These are phyloP conservation scores for Diaperis boleti DNA, from an alignment of 2,888 invertebrate species.

Conservation along the genomic window DNA sequence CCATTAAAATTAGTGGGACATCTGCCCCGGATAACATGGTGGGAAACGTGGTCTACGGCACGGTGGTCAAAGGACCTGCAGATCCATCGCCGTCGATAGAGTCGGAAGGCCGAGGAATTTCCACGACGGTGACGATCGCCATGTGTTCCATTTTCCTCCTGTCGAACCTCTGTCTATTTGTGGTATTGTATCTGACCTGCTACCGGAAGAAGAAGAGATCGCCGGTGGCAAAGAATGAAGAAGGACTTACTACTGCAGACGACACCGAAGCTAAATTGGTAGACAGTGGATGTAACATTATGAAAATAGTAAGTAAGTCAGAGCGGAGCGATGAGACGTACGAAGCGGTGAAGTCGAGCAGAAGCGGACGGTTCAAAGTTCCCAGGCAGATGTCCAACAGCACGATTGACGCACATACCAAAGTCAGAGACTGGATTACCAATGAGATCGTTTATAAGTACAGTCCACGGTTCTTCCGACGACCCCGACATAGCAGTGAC, in stretches of 20 bases:
- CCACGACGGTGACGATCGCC: constrained; percentile 74
- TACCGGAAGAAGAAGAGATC: constrained; percentile 69
- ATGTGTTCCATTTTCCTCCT: constrained; percentile 80
- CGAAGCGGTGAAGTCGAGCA: constrained; percentile 68
- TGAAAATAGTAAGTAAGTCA: constrained; percentile 69
- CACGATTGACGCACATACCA: constrained; percentile 87
- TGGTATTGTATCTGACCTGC: constrained; percentile 77
- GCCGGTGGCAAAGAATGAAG: constrained; percentile 68
- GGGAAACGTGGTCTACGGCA: constrained; percentile 51
- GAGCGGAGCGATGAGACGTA: constrained; percentile 68
- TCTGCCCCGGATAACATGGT: constrained; percentile 48
- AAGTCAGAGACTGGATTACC: constrained; percentile 89
- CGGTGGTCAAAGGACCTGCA: constrained; percentile 63
- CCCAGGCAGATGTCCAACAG: constrained; percentile 81
- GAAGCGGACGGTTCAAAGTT: constrained; percentile 74
- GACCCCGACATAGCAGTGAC: constrained; percentile 60
- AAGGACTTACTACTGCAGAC: constrained; percentile 57
- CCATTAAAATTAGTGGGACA: constrained; percentile 41
- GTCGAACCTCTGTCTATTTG: constrained; percentile 78
- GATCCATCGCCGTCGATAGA: constrained; percentile 49
- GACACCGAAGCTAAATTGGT: constrained; percentile 35
- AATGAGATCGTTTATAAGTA: constrained; percentile 81
- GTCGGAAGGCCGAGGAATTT: constrained; percentile 54
- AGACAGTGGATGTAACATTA: constrained; percentile 69
- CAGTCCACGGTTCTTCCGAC: constrained; percentile 75